Evolutionary conservation across 2,797 vertebrate genomes (phyloP).

Genomic region (Peromyscus aztecus): DNA sequence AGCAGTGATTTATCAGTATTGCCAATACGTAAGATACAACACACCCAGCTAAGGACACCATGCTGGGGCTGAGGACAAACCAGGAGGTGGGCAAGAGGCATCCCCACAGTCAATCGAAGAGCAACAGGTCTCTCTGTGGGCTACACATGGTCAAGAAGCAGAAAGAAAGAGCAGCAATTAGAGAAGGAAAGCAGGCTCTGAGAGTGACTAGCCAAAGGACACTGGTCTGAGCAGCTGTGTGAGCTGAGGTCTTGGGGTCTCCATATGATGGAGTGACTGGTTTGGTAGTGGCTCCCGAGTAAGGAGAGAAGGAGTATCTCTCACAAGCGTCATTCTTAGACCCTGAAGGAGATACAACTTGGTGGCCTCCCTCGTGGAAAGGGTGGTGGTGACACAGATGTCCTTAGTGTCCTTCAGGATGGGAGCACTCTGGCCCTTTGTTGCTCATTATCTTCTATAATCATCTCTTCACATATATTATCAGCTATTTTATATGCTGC

Average conservation of each 20-base stretch:
- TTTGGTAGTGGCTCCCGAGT: background rate
- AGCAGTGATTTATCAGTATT: fast-evolving
- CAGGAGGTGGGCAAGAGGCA: fast-evolving
- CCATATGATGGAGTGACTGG: fast-evolving
- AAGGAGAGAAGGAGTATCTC: background rate
- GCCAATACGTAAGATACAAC: background rate
- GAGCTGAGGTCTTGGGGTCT: no score
- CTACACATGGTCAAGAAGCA: background rate
- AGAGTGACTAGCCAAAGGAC: fast-evolving
- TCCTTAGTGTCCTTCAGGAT: background rate
- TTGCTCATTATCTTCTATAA: background rate
- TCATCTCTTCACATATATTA: background rate
- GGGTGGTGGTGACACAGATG: background rate
- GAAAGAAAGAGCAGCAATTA: background rate
- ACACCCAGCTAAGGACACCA: fast-evolving
- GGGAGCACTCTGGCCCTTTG: background rate
- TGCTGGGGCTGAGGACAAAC: background rate
- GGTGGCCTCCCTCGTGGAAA: fast-evolving
- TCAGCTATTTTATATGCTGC: background rate
- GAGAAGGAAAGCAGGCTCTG: background rate
- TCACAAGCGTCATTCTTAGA: background rate
- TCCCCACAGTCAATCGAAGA: background rate
- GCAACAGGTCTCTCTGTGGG: background rate
- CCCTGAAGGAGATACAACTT: background rate
- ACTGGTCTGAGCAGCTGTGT: no score